Evolutionary conservation across 2,888 invertebrate genomes (phyloP).

Genomic region (Pristionchus arcanus): DNA sequence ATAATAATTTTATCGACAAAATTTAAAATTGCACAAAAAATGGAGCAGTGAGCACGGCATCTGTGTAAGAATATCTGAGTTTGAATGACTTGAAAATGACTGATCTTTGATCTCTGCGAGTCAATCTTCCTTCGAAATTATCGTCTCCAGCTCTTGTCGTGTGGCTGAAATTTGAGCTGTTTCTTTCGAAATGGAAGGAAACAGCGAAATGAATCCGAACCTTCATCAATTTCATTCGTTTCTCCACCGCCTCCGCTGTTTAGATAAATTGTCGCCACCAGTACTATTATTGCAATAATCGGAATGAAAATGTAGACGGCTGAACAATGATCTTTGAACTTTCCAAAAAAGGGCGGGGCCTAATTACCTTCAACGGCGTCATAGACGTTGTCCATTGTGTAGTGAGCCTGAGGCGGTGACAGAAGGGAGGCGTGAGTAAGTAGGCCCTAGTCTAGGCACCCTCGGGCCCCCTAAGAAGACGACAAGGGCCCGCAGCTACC

Average conservation of each 20-base stretch:
- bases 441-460: not conserved
- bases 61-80: slow-evolving; percentile 46
- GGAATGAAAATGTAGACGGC: slow-evolving; percentile 75
- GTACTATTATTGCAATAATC: slow-evolving; percentile 67
- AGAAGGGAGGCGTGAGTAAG: not conserved
- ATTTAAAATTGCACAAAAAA: not conserved
- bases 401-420: not conserved
- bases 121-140: slow-evolving; percentile 36
- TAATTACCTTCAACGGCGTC: slow-evolving; percentile 66
- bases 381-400: slow-evolving; percentile 64
- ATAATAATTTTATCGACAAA: not conserved
- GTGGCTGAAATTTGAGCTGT: not conserved
- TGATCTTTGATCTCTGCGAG: slow-evolving; percentile 46
- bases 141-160: slow-evolving; percentile 22
- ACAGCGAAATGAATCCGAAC: not conserved
- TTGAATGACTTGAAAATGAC: not conserved
- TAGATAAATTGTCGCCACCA: slow-evolving; percentile 62
- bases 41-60: not conserved
- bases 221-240: not conserved
- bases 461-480: not conserved
- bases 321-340: slow-evolving; percentile 56
- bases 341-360: slow-evolving; percentile 41
- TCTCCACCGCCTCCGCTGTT: slow-evolving; percentile 54
- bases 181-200: not conserved
- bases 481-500: not conserved